phyloP scores from a whole-genome alignment of 2,113 vertebrate species.

The Oenanthe oenanthe region DNA sequence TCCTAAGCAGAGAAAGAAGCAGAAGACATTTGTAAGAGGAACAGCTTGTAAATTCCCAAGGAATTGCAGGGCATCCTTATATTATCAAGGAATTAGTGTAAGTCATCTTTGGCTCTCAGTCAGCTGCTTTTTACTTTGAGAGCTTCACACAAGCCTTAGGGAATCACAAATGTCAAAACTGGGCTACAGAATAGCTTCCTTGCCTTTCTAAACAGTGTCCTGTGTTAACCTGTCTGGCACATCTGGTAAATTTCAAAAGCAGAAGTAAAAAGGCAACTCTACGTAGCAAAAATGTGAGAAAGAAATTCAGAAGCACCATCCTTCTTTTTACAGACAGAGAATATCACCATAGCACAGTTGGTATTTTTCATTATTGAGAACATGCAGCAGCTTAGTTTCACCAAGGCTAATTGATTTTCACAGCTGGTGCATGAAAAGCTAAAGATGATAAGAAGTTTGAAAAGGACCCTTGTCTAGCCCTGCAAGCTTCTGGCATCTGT shows the following conservation, averaged over 20 bases:
- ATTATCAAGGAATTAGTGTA: conserved; percentile 25
- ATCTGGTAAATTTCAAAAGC: conserved; percentile 73
- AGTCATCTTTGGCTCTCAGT: conserved; percentile 33
- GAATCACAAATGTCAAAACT: conserved; percentile 64
- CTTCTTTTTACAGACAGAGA: conserved; percentile 48
- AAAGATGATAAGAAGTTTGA: conserved; percentile 56
- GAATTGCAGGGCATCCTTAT: not conserved
- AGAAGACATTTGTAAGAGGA: not conserved
- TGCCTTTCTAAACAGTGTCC: conserved; percentile 43
- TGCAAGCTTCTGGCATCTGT: conserved; percentile 10
- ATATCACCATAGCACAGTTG: conserved; percentile 52
- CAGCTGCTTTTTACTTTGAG: conserved; percentile 57
- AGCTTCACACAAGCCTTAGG: conserved; percentile 27
- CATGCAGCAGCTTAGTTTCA: conserved; percentile 52
- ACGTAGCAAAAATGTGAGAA: conserved; percentile 10
- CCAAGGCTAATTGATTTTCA: conserved; percentile 74
- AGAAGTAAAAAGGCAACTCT: conserved; percentile 54
- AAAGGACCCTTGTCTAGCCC: conserved; percentile 45
- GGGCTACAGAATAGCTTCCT: conserved; percentile 20
- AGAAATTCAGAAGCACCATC: conserved; percentile 55
- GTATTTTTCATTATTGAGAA: conserved; percentile 66
- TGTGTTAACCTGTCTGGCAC: conserved; percentile 54
- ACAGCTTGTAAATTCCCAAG: conserved; percentile 35
- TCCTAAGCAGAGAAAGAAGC: not conserved
- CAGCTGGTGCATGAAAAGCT: conserved; percentile 62